A percentile compares a stretch with the other conserved stretches of the same genome.
These are phyloP conservation scores for Apolygus lucorum DNA, from an alignment of 1,140 invertebrate genomes.

Conservation along the genomic window DNA sequence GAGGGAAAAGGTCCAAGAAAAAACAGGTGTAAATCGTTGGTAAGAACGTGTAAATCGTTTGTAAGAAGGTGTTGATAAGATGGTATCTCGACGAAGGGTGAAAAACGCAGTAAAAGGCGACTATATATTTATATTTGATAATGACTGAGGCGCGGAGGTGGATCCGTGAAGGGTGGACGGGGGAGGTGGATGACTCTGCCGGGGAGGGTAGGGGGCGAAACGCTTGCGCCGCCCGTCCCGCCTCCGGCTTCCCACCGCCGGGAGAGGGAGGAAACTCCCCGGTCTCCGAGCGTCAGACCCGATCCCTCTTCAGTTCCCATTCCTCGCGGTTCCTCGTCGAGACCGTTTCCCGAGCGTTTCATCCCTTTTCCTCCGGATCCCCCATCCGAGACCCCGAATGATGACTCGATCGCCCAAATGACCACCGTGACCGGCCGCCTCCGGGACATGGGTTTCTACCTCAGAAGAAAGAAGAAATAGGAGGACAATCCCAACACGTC, in stretches of 20 bases:
- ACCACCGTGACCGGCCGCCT: background rate
- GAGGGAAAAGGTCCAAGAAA: too few species aligned
- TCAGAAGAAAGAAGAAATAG: constrained; percentile 15
- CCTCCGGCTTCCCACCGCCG: too few species aligned
- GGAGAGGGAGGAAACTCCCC: background rate
- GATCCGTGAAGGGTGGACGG: background rate
- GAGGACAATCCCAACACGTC: background rate
- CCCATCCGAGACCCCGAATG: background rate
- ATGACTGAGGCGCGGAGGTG: background rate
- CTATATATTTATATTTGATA: constrained; percentile 18
- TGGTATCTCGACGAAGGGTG: background rate
- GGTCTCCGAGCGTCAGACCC: background rate
- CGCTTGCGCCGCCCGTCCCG: background rate
- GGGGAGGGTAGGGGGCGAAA: background rate
- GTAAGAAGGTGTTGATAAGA: background rate
- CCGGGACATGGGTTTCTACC: constrained; percentile 18
- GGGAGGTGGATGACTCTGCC: background rate
- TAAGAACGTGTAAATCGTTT: too few species aligned
- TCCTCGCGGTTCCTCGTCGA: background rate
- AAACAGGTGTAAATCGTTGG: too few species aligned
- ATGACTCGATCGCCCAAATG: background rate
- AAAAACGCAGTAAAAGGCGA: too few species aligned
- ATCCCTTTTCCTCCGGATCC: too few species aligned
- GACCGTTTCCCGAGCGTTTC: too few species aligned
- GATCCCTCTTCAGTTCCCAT: background rate